Conservation (phyloP, 1,140 invertebrate genomes). For the Zaprionus ghesquierei region DNA sequence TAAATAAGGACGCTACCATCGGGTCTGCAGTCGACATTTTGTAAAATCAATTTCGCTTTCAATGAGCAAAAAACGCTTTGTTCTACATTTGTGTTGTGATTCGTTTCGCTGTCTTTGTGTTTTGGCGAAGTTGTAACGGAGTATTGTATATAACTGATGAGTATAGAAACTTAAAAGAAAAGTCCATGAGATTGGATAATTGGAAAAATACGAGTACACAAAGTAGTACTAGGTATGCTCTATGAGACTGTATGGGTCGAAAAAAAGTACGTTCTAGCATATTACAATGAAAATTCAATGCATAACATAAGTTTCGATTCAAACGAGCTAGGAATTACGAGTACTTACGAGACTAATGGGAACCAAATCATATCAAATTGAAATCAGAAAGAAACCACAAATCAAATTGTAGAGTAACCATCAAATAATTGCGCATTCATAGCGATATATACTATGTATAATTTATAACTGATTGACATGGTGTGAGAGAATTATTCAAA, state of each 20-base stretch:
- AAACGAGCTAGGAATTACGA: conserved; percentile 71
- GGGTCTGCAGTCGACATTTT: conserved; percentile 77
- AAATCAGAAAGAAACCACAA: conserved; percentile 32
- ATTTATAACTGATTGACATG: background rate
- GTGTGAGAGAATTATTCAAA: conserved; percentile 18
- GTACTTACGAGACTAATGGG: conserved; percentile 36
- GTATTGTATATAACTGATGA: conserved; percentile 12
- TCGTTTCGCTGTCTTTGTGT: conserved; percentile 32
- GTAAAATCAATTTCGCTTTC: conserved; percentile 7
- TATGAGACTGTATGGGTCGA: conserved; percentile 26
- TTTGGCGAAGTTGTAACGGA: conserved; percentile 2
- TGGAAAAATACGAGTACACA: conserved; percentile 17
- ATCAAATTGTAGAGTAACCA: conserved; percentile 30
- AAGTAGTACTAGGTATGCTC: background rate
- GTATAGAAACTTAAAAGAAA: conserved; percentile 22
- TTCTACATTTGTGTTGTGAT: conserved; percentile 28
- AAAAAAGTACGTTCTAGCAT: conserved; percentile 41
- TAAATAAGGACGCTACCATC: conserved; percentile 78
- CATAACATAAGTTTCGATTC: conserved; percentile 61
- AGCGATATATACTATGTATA: conserved; percentile 4
- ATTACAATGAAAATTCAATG: conserved; percentile 62
- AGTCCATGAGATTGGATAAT: conserved; percentile 16
- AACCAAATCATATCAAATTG: conserved; percentile 6
- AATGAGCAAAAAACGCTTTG: conserved; percentile 27
- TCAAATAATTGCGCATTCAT: conserved; percentile 59